These are phyloP conservation scores for Pantala flavescens DNA, from an alignment of 1,140 invertebrate species.

Conservation along the genomic window DNA sequence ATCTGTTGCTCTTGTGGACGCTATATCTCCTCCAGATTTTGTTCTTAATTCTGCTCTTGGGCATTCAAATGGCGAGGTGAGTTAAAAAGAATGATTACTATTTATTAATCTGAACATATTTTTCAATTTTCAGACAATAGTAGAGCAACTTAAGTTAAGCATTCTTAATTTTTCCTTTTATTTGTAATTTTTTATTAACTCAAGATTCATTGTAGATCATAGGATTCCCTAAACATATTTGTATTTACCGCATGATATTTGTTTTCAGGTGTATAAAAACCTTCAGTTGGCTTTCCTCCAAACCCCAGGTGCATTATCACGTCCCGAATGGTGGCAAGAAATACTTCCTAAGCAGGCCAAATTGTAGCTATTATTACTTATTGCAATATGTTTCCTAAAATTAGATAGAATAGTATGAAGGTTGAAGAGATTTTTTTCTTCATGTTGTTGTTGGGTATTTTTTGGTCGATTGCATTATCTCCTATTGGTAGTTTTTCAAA, in stretches of 20 bases:
- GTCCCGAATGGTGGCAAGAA: conserved; percentile 69
- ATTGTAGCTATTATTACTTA: conserved; percentile 27
- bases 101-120: background rate
- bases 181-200: too few species aligned
- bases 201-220: background rate
- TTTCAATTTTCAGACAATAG: background rate
- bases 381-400: background rate
- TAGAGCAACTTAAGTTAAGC: background rate
- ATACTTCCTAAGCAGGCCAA: conserved; percentile 34
- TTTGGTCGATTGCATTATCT: too few species aligned
- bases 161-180: background rate
- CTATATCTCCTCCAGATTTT: conserved; percentile 79
- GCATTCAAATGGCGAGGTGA: conserved; percentile 62
- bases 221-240: conserved; percentile 17
- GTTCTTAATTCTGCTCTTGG: conserved; percentile 70
- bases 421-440: too few species aligned
- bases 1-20: conserved; percentile 68
- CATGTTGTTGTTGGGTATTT: too few species aligned
- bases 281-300: conserved; percentile 63
- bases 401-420: too few species aligned
- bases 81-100: conserved; percentile 31
- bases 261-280: conserved; percentile 67
- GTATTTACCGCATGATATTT: conserved; percentile 34
- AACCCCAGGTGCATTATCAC: conserved; percentile 55
- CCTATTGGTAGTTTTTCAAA: too few species aligned